phyloP scores from a whole-genome alignment of 2,888 invertebrate genomes.

The Ennomos erosarius region DNA sequence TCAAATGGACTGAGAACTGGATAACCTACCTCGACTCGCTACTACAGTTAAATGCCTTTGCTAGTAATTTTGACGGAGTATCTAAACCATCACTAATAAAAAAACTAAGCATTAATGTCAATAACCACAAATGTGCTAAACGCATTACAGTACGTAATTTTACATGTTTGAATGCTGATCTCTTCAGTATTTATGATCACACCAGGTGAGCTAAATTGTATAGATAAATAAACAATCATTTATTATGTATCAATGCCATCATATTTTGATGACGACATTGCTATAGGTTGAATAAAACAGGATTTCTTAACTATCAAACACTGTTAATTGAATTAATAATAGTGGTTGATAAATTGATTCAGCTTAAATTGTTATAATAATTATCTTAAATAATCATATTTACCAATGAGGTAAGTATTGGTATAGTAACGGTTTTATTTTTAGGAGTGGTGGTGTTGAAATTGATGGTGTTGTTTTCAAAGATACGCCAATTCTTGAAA shows the following conservation, averaged over 20 bases:
- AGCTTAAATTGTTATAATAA: no score
- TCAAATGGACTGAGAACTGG: slow-evolving; percentile 51
- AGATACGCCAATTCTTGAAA: slow-evolving; percentile 36
- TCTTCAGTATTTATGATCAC: slow-evolving; percentile 33
- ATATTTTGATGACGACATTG: no score
- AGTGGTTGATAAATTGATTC: no score
- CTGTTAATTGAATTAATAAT: neutral
- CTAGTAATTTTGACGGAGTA: slow-evolving; percentile 43
- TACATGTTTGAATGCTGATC: slow-evolving; percentile 36
- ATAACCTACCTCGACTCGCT: slow-evolving; percentile 50
- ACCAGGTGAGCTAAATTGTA: slow-evolving; percentile 39
- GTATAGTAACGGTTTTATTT: no score
- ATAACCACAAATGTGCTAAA: slow-evolving; percentile 34
- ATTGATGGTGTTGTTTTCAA: slow-evolving; percentile 43
- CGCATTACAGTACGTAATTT: slow-evolving; percentile 13
- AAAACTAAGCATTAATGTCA: slow-evolving; percentile 42
- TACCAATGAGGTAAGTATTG: no score
- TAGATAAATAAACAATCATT: no score
- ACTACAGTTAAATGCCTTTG: slow-evolving; percentile 48
- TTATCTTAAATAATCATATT: no score
- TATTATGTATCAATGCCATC: no score
- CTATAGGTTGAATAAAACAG: no score
- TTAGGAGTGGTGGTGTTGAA: slow-evolving; percentile 51
- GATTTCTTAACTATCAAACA: neutral
- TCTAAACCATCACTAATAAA: slow-evolving; percentile 45